A percentile compares a stretch with the other conserved stretches of the same genome.
These are phyloP conservation scores for Centroberyx gerrardi DNA, from an alignment of 2,797 vertebrate species.

Conservation along the genomic window DNA sequence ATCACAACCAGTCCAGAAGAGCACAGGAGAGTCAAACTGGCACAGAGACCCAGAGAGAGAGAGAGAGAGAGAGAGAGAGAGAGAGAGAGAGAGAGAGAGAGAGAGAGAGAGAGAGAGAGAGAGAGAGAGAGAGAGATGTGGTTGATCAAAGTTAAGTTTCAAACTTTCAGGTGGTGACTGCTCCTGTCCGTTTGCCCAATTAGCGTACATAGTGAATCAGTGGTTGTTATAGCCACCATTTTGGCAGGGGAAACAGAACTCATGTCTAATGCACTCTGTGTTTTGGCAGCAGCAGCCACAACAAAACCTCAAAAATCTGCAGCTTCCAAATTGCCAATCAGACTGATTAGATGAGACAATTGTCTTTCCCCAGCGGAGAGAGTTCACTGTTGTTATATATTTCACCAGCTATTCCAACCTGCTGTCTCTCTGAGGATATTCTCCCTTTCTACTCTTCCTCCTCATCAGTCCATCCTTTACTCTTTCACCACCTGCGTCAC, in stretches of 20 bases:
- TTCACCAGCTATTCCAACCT: constrained; percentile 71
- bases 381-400: constrained; percentile 61
- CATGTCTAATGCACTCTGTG: constrained; percentile 61
- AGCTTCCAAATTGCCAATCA: constrained; percentile 80
- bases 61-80: too few species aligned
- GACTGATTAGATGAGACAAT: constrained; percentile 75
- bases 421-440: constrained; percentile 63
- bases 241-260: constrained; percentile 63
- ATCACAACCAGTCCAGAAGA: constrained; percentile 57
- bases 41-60: constrained; percentile 32
- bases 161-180: constrained; percentile 60
- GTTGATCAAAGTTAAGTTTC: constrained; percentile 41
- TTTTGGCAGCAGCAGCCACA: constrained; percentile 60
- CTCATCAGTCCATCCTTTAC: constrained; percentile 62
- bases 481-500: constrained; percentile 40
- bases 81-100: constrained; percentile 9
- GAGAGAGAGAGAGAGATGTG: too few species aligned
- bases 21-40: constrained; percentile 52
- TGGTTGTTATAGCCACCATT: constrained; percentile 66
- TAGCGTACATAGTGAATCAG: constrained; percentile 55
- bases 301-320: constrained; percentile 74
- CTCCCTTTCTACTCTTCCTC: constrained; percentile 62
- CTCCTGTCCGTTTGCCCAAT: constrained; percentile 48
- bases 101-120: constrained; percentile 5
- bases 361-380: constrained; percentile 74